A percentile compares a stretch with the other conserved stretches of the same genome.
These are phyloP conservation scores for Rhinophrynus dorsalis DNA, from an alignment of 2,797 vertebrate species.

Conservation along the genomic window DNA sequence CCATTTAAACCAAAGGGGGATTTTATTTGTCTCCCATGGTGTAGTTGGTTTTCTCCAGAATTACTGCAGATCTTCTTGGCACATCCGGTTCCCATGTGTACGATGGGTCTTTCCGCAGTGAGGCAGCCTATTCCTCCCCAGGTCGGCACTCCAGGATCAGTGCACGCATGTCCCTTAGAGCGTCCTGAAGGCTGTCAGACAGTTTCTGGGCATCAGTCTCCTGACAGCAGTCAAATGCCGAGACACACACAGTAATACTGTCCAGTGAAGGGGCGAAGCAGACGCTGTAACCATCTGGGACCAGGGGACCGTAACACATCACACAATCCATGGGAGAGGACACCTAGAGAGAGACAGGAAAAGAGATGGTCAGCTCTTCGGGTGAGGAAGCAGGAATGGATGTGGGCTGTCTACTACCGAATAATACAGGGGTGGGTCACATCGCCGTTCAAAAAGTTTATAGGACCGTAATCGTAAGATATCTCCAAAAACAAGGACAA, in stretches of 20 bases:
- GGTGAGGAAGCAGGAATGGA: too few species aligned
- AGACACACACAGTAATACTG: constrained; percentile 78
- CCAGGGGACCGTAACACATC: constrained; percentile 80
- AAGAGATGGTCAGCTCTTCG: neutral
- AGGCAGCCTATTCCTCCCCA: neutral
- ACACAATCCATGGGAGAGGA: constrained; percentile 77
- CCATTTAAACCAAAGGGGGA: too few species aligned
- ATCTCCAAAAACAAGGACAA: too few species aligned
- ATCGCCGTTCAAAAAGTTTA: too few species aligned
- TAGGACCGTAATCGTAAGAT: too few species aligned
- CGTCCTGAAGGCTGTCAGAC: constrained; percentile 65
- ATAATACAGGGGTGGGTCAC: too few species aligned
- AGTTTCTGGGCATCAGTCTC: constrained; percentile 77
- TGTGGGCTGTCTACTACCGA: too few species aligned
- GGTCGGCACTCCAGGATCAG: constrained; percentile 62
- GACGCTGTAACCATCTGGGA: constrained; percentile 78
- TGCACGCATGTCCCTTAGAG: constrained; percentile 70
- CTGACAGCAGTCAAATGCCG: constrained; percentile 82
- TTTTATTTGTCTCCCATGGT: too few species aligned
- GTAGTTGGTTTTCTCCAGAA: too few species aligned
- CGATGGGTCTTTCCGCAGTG: neutral
- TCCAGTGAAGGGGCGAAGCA: constrained; percentile 79
- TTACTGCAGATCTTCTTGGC: too few species aligned
- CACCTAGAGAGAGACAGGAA: constrained; percentile 65
- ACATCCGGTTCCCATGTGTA: too few species aligned